Evolutionary conservation across 2,797 vertebrate genomes (phyloP).

Genomic region (Hylomyscus alleni): DNA sequence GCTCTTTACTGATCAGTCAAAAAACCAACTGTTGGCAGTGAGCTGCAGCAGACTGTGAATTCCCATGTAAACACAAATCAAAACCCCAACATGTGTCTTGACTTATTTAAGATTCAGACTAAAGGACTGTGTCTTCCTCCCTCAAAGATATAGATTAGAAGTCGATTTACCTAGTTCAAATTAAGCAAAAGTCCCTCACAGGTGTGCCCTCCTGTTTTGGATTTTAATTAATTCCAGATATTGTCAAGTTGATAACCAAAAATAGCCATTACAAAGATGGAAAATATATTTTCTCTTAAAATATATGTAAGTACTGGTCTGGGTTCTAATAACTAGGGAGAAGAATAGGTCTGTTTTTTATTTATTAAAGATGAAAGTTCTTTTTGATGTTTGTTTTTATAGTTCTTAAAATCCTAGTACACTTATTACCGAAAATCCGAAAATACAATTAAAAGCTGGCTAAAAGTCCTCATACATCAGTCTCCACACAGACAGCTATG

Average conservation of each 20-base stretch:
- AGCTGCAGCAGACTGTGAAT: background rate
- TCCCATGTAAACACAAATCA: background rate
- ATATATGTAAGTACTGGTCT: constrained; percentile 30
- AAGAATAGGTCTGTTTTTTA: background rate
- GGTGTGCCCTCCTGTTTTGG: background rate
- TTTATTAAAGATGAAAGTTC: background rate
- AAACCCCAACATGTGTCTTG: background rate
- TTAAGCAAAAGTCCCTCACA: background rate
- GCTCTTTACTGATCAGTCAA: background rate
- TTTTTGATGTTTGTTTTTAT: background rate
- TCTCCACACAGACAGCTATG: background rate
- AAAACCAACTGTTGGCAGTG: background rate
- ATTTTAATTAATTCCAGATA: background rate
- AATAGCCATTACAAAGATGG: background rate
- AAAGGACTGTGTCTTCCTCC: background rate
- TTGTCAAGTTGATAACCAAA: background rate
- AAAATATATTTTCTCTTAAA: constrained; percentile 56
- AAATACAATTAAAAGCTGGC: background rate
- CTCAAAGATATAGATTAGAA: background rate
- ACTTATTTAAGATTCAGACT: background rate
- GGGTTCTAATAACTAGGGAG: background rate
- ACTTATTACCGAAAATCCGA: background rate
- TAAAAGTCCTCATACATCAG: background rate
- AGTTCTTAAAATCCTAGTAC: background rate
- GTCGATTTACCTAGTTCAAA: background rate